Evolutionary conservation across 1,140 invertebrate genomes (phyloP).

Genomic region (Hyphantria cunea): DNA sequence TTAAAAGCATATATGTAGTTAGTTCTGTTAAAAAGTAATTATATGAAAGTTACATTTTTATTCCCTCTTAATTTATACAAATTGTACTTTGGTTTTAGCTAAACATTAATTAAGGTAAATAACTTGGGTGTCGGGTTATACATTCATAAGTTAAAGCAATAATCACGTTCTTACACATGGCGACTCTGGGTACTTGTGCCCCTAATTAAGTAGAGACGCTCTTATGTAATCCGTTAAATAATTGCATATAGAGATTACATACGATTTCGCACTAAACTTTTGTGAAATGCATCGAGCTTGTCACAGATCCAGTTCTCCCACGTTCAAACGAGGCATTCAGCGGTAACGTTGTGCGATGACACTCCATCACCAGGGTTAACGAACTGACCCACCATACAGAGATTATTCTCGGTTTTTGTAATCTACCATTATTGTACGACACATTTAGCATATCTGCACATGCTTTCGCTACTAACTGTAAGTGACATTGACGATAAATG

Average conservation of each 20-base stretch:
- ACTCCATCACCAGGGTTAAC: conserved; percentile 43
- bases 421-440: conserved; percentile 10
- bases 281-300: conserved; percentile 37
- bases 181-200: not conserved
- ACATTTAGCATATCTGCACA: conserved; percentile 12
- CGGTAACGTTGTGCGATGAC: conserved; percentile 17
- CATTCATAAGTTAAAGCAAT: not conserved
- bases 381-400: conserved; percentile 39
- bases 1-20: no score
- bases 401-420: conserved; percentile 39
- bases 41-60: no score
- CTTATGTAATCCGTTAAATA: not conserved
- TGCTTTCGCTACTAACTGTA: not conserved
- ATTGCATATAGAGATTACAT: conserved; percentile 8
- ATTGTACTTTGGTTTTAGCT: no score
- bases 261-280: conserved; percentile 12
- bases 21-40: no score
- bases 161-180: not conserved
- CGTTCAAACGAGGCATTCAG: conserved; percentile 45
- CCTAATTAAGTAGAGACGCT: conserved; percentile 2
- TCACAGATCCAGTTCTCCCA: conserved; percentile 71
- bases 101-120: no score
- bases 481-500: conserved; percentile 17
- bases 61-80: no score
- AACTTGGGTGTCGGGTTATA: not conserved